Conservation (phyloP, 2,888 invertebrate species). For the Acholoe squamosa region DNA sequence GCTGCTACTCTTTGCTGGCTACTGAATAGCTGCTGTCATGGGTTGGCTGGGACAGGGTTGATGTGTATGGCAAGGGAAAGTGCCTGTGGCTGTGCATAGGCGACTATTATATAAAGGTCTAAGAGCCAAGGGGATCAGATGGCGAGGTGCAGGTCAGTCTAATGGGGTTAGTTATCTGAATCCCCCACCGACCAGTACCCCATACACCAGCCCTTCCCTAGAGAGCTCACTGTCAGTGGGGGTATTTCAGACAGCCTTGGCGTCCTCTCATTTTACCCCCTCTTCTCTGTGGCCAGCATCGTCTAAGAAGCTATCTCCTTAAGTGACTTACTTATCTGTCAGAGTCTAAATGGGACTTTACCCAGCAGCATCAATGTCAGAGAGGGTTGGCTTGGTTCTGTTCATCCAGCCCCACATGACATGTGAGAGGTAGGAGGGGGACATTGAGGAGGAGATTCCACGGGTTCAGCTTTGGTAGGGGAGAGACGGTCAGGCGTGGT, state of each 20-base stretch:
- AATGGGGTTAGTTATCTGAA: constrained; percentile 25
- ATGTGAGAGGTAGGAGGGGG: constrained; percentile 36
- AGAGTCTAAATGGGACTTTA: constrained; percentile 50
- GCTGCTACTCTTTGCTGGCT: too few relatives aligned
- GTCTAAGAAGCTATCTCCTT: constrained; percentile 44
- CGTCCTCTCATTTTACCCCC: neutral
- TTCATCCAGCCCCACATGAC: neutral
- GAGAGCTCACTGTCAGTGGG: too few relatives aligned
- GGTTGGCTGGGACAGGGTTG: too few relatives aligned
- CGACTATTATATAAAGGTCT: constrained; percentile 4
- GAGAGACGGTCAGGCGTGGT: neutral
- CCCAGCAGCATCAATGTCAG: constrained; percentile 27
- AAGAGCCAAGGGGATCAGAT: neutral
- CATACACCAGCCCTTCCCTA: neutral
- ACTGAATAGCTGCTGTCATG: too few relatives aligned
- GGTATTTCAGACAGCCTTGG: neutral
- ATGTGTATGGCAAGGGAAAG: neutral
- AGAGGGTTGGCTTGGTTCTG: neutral
- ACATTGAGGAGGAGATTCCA: neutral
- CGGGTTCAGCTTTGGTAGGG: neutral
- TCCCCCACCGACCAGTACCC: neutral
- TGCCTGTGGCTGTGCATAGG: neutral
- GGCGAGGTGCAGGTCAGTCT: neutral
- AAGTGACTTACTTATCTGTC: constrained; percentile 59
- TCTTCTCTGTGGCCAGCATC: neutral